Evolutionary conservation across 2,888 invertebrate species (phyloP).

Genomic region (Ochropacha duplaris): DNA sequence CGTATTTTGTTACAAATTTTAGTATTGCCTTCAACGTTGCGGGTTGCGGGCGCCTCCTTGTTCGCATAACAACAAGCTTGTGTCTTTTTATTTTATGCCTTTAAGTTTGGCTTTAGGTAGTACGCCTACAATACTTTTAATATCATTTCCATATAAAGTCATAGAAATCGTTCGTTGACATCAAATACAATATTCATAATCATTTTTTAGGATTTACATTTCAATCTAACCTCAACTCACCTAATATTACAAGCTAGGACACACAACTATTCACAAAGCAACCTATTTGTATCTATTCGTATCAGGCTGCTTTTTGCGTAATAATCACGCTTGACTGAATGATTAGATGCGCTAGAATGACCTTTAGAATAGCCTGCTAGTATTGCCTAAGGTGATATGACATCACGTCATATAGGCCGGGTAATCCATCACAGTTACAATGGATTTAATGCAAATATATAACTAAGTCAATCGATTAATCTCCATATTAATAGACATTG

Average conservation of each 20-base stretch:
- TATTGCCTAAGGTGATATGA: slow-evolving; percentile 17
- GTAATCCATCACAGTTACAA: slow-evolving; percentile 41
- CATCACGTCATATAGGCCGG: slow-evolving; percentile 17
- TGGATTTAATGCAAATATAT: slow-evolving; percentile 32
- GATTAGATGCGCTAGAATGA: slow-evolving; percentile 61
- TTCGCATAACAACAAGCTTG: neutral
- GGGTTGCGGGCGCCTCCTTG: neutral
- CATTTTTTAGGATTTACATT: no score
- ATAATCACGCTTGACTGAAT: slow-evolving; percentile 52
- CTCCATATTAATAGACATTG: slow-evolving; percentile 2
- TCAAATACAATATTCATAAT: no score
- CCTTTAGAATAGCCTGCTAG: slow-evolving; percentile 40
- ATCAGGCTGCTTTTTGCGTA: slow-evolving; percentile 44
- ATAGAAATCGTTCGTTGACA: neutral
- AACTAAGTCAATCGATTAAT: slow-evolving; percentile 17
- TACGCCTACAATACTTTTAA: neutral
- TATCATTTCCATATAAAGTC: neutral
- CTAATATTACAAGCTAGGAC: neutral
- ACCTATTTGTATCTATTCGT: slow-evolving; percentile 29
- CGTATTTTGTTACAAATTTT: neutral
- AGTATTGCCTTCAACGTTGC: neutral
- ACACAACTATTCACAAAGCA: slow-evolving; percentile 27
- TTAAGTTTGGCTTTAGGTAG: neutral
- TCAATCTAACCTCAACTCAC: no score
- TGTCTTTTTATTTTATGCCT: neutral